phyloP scores from a whole-genome alignment of 1,140 invertebrate species.

The Druon quercuslanigerum region DNA sequence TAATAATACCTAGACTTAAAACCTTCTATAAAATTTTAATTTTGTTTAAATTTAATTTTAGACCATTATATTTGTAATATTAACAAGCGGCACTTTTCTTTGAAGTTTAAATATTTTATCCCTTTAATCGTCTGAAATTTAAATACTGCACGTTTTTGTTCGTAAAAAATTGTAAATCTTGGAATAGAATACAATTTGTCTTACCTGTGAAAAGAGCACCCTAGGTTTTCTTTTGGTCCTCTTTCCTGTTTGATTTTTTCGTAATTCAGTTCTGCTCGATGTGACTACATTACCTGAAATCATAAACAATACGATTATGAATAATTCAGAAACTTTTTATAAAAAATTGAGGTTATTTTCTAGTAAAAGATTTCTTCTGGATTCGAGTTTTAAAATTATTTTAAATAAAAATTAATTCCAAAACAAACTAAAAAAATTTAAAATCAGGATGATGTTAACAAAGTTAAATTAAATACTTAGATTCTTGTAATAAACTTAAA shows the following conservation, averaged over 20 bases:
- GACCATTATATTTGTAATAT: neutral
- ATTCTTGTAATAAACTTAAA: too few species aligned
- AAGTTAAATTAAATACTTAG: too few species aligned
- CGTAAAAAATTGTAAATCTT: constrained; percentile 36
- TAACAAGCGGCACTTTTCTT: too few species aligned
- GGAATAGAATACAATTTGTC: constrained; percentile 32
- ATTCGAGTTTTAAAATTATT: too few species aligned
- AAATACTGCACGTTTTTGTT: constrained; percentile 2
- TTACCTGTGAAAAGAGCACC: constrained; percentile 92
- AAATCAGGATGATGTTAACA: too few species aligned
- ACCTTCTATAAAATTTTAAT: constrained; percentile 10
- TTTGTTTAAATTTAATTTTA: constrained; percentile 14
- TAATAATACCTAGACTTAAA: too few species aligned
- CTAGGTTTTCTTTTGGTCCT: constrained; percentile 91
- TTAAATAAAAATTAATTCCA: too few species aligned
- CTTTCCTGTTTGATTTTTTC: constrained; percentile 81
- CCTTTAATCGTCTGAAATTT: too few species aligned
- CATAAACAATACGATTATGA: constrained; percentile 15
- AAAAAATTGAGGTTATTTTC: too few species aligned
- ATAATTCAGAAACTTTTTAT: neutral
- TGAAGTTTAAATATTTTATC: too few species aligned
- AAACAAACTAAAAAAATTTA: too few species aligned
- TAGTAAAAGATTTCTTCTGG: too few species aligned
- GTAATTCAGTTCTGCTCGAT: constrained; percentile 80
- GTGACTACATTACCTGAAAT: constrained; percentile 76